phyloP scores from a whole-genome alignment of 2,888 invertebrate genomes.

The Minunthozetes semirufus region DNA sequence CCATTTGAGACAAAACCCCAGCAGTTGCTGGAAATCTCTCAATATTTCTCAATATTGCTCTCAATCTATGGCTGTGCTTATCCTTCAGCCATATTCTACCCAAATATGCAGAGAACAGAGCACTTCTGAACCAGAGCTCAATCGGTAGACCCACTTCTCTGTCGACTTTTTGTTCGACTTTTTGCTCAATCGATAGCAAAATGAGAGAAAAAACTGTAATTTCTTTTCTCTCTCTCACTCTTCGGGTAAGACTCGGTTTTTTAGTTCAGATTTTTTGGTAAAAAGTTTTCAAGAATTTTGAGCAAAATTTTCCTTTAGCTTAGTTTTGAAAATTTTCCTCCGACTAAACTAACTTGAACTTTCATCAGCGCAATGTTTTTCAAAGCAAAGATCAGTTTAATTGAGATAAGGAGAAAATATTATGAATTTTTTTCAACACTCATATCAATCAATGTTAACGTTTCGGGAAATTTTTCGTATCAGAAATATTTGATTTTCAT shows the following conservation, averaged over 20 bases:
- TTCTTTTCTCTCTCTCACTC: background rate
- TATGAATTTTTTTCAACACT: background rate
- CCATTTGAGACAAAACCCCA: background rate
- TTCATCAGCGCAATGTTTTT: background rate
- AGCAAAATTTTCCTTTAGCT: background rate
- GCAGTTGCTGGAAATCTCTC: background rate
- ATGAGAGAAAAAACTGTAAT: background rate
- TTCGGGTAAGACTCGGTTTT: background rate
- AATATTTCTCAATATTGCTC: background rate
- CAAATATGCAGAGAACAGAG: background rate
- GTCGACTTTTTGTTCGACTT: background rate
- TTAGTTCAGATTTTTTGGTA: background rate
- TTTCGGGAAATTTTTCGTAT: background rate
- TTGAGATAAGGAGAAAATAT: background rate
- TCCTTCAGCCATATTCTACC: slow-evolving; percentile 3
- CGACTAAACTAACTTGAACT: background rate
- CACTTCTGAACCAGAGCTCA: background rate
- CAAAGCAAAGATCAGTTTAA: background rate
- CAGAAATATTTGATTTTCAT: background rate
- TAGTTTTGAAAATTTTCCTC: background rate
- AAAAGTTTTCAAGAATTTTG: background rate
- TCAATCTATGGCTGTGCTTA: background rate
- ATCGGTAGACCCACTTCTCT: background rate
- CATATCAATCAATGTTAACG: background rate
- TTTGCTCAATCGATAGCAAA: background rate